Evolutionary conservation across 2,888 invertebrate genomes (phyloP).

Genomic region (Fabriciana adippe): DNA sequence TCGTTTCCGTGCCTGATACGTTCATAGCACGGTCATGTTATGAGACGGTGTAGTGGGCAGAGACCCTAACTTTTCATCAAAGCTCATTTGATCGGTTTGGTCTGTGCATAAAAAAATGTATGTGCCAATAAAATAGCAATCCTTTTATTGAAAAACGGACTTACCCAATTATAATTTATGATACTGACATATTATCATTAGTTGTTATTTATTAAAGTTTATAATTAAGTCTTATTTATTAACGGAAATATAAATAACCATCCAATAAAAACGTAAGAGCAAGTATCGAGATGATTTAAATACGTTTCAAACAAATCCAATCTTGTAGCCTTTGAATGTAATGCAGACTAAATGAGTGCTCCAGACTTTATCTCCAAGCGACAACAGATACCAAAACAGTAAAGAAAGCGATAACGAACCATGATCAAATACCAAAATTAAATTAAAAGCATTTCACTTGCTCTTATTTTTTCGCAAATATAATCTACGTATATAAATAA

Average conservation of each 20-base stretch:
- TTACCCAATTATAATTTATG: slow-evolving; percentile 10
- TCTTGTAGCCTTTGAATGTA: slow-evolving; percentile 49
- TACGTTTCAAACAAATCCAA: too few species aligned
- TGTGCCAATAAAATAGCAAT: neutral
- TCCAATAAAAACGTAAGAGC: slow-evolving; percentile 12
- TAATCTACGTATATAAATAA: neutral
- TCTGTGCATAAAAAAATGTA: neutral
- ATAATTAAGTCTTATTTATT: slow-evolving; percentile 11
- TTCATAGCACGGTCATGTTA: too few species aligned
- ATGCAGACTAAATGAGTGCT: slow-evolving; percentile 61
- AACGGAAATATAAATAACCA: slow-evolving; percentile 31
- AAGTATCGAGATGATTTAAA: neutral
- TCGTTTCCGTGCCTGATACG: too few species aligned
- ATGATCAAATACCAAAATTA: slow-evolving; percentile 29
- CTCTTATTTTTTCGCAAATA: neutral
- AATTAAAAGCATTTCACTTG: slow-evolving; percentile 27
- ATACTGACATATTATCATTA: slow-evolving; percentile 10
- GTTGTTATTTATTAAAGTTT: slow-evolving; percentile 15
- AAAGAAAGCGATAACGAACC: slow-evolving; percentile 55
- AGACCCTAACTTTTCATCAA: neutral
- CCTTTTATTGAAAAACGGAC: neutral
- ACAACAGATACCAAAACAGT: slow-evolving; percentile 64
- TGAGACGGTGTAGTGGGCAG: too few species aligned
- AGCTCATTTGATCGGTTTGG: neutral
- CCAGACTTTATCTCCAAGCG: slow-evolving; percentile 65